Evolutionary conservation across 2,888 invertebrate genomes (phyloP).

Genomic region (Agriopis aurantiaria): DNA sequence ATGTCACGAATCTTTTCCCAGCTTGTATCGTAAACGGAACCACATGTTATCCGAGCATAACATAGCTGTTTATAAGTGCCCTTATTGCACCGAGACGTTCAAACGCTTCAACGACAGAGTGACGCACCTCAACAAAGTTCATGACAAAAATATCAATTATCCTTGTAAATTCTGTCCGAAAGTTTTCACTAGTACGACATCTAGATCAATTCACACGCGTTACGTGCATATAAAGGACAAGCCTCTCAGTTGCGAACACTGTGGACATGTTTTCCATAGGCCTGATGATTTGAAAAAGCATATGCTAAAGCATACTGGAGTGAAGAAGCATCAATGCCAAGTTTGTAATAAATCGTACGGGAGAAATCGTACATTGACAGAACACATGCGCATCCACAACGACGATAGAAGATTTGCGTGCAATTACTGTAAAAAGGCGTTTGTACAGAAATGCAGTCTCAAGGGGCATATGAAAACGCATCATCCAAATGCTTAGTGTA

Average conservation of each 20-base stretch:
- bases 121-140: slow-evolving; percentile 33
- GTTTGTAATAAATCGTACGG: slow-evolving; percentile 60
- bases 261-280: slow-evolving; percentile 6
- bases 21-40: slow-evolving; percentile 56
- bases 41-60: slow-evolving; percentile 64
- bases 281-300: slow-evolving; percentile 25
- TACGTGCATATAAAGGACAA: slow-evolving; percentile 14
- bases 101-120: slow-evolving; percentile 25
- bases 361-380: slow-evolving; percentile 46
- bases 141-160: slow-evolving; percentile 32
- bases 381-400: slow-evolving; percentile 52
- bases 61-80: slow-evolving; percentile 48
- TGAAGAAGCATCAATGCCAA: slow-evolving; percentile 63
- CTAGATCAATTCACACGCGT: slow-evolving; percentile 10
- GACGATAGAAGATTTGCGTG: slow-evolving; percentile 45
- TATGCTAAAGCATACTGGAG: slow-evolving; percentile 64
- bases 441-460: slow-evolving; percentile 44
- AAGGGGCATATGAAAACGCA: slow-evolving; percentile 38
- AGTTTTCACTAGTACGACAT: slow-evolving; percentile 25
- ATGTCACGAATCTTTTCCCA: slow-evolving; percentile 65
- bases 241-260: neutral
- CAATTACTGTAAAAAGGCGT: slow-evolving; percentile 37
- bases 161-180: slow-evolving; percentile 34
- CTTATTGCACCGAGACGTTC: slow-evolving; percentile 35
- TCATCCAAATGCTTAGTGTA: slow-evolving; percentile 20